These are phyloP conservation scores for western clawed frog (Xenopus tropicalis) DNA, from an alignment of 2,113 vertebrate species.

Conservation along the genomic window UCB_Xtro_10.0 CM004443.2:153370001-153370500, in stretches of 20 bases:
- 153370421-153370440: too few species aligned
- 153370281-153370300: too few species aligned
- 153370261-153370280: too few species aligned
- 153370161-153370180: conserved; percentile 22
- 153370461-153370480: too few species aligned
- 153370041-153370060: conserved; percentile 14
- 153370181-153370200: background rate
- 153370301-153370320: too few species aligned
- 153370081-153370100: conserved; percentile 21
- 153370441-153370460: too few species aligned
- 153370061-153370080: conserved; percentile 16
- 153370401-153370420: too few species aligned
- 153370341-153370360: too few species aligned
- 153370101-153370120: conserved; percentile 1
- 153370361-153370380: too few species aligned
- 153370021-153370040: conserved; percentile 8
- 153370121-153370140: conserved; percentile 15
- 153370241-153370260: background rate
- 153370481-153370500: too few species aligned
- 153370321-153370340: too few species aligned
- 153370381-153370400: too few species aligned
- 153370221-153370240: conserved; percentile 9
- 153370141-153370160: conserved; percentile 23
- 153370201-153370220: background rate
- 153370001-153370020: background rate